Base-by-base conservation (phyloP, 2,113 vertebrate genomes). In the Alectura lathami region DNA sequence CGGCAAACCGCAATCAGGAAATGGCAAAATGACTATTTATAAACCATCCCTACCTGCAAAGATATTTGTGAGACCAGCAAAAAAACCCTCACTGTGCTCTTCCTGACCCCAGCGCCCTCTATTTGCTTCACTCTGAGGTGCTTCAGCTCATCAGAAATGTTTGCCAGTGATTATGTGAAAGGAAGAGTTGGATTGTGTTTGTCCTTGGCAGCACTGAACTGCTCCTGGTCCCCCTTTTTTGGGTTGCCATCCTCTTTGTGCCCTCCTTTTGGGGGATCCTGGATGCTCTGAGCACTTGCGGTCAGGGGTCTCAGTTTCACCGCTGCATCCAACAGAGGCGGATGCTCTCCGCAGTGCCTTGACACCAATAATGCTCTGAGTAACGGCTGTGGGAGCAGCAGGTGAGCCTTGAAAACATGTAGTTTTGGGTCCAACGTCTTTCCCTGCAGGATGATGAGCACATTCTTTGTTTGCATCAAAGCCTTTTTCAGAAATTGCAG, bases 11-110 rank as follows among this genome's bases (percentile, higher is more conserved):
- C 66, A 40, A 12, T 34, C 83, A 93, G 86, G 86, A 95, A 95
- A 92, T 45, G 77, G 89, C 92, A 75, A 86, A 91, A 76, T 78
- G 45, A 30, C 80, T 95, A 93, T 96, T 93, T 95, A 89, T 93
- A 94, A 56, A 86, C 75, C 81, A 36, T 34, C 1, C 1, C 56
- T 93, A 86, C 93, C 88, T 94, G 91, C 83, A 69, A 83, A 89
- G 94, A 45, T 84, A 84, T 75, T 86, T 84, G 88, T 87, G 86
- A 89, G 47, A 77, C 79, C 21, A 1, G 83, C 29, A 86, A 43
- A 91, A 89, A 82, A 42, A 48, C 74, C 87, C 78, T 70, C 54
- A 74, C 51, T 92, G 93, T 88, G 90, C 83, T 93, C 60, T 78
- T 92, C 69, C 91, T 93, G 86, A 86, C 91, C 86, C 62, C 4